Conservation (phyloP, 2,888 invertebrate genomes). For the Hirtodrosophila histrioides region DNA sequence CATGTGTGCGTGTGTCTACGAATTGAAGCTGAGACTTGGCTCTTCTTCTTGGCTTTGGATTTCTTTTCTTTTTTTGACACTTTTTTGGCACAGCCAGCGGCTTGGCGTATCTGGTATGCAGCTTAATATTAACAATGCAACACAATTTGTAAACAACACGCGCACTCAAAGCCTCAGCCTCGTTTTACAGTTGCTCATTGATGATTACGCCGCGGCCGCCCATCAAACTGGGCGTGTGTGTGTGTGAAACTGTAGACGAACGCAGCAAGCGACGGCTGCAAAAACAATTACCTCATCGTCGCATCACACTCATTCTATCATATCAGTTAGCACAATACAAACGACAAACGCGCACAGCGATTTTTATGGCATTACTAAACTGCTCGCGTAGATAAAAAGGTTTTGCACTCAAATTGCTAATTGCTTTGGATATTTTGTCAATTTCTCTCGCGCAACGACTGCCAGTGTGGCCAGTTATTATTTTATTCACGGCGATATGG, state of each 20-base stretch:
- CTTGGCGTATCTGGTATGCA: conserved; percentile 32
- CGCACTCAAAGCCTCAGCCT: conserved; percentile 58
- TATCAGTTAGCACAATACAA: conserved; percentile 36
- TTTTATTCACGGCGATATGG: conserved; percentile 66
- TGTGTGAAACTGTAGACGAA: conserved; percentile 74
- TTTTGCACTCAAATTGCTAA: conserved; percentile 61
- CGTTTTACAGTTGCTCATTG: conserved; percentile 70
- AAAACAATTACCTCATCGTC: conserved; percentile 75
- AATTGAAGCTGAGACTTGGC: conserved; percentile 43
- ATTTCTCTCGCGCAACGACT: conserved; percentile 60
- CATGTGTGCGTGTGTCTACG: conserved; percentile 43
- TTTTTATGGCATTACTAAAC: conserved; percentile 51
- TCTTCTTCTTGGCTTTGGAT: conserved; percentile 30
- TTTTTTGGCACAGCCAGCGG: conserved; percentile 37
- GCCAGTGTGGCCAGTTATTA: conserved; percentile 50
- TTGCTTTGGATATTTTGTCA: conserved; percentile 62
- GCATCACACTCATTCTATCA: conserved; percentile 50
- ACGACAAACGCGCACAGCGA: conserved; percentile 32
- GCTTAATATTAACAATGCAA: conserved; percentile 38
- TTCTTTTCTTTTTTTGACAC: conserved; percentile 29
- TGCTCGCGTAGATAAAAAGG: conserved; percentile 53
- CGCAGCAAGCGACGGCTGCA: conserved; percentile 56
- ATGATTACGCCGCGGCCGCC: conserved; percentile 70
- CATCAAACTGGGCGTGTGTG: conserved; percentile 46
- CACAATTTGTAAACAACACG: conserved; percentile 71